Evolutionary conservation across 2,888 invertebrate species (phyloP).

Genomic region (Dorcus parallelipipedus): DNA sequence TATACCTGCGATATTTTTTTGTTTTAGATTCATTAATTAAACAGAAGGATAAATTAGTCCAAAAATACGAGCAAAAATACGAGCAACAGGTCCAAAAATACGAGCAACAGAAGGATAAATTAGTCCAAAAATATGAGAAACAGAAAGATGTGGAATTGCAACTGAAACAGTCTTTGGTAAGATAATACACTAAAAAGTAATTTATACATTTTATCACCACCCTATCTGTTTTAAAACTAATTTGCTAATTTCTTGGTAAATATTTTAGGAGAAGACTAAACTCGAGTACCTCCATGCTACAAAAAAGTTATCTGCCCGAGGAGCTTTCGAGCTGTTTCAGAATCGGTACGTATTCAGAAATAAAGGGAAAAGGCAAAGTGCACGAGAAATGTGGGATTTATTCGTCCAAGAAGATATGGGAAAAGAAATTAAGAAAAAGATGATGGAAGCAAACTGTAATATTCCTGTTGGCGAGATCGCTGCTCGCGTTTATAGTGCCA

Average conservation of each 20-base stretch:
- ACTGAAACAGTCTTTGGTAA: too few species aligned
- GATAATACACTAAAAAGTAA: too few species aligned
- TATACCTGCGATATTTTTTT: background rate
- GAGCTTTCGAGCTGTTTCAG: background rate
- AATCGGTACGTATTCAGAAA: background rate
- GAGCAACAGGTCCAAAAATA: too few species aligned
- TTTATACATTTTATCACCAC: too few species aligned
- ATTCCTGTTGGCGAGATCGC: background rate
- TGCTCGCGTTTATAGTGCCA: background rate
- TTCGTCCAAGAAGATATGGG: background rate
- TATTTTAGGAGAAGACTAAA: background rate
- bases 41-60: too few species aligned
- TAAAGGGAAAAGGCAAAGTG: background rate
- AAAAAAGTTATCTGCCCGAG: background rate
- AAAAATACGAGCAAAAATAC: too few species aligned
- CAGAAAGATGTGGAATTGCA: too few species aligned
- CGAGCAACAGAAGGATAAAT: too few species aligned
- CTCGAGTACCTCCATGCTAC: background rate
- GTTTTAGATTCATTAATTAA: background rate
- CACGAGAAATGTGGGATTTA: background rate
- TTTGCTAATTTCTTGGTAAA: slow-evolving; percentile 1
- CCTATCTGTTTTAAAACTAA: background rate
- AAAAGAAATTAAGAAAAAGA: background rate
- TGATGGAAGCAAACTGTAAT: background rate
- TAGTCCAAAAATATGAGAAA: too few species aligned